Percentiles rank a stretch among this genome's conserved stretches.
Conservation (phyloP, 2,797 vertebrate genomes). For the Molossus molossus region DNA sequence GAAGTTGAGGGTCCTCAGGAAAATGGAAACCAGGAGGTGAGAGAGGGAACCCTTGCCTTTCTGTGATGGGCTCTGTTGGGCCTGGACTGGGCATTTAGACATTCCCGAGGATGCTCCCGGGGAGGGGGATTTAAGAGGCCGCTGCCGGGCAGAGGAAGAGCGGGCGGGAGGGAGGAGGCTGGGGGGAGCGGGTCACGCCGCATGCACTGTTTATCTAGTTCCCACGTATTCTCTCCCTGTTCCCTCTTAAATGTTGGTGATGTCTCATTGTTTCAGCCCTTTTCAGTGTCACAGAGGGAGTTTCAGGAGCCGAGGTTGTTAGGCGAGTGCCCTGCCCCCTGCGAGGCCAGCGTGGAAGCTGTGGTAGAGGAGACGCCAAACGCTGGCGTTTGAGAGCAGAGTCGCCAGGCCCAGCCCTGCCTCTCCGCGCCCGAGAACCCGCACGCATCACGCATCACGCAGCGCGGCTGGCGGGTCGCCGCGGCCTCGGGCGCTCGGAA, state of each 20-base stretch:
- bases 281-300: not conserved
- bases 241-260: not conserved
- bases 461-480: not conserved
- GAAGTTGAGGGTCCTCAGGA: not conserved
- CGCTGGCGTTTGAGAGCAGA: not conserved
- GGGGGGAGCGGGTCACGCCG: not conserved
- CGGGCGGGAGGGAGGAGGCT: not conserved
- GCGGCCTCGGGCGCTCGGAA: not conserved
- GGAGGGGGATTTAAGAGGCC: not conserved
- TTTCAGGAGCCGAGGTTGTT: not conserved
- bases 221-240: not conserved
- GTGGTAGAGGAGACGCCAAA: not conserved
- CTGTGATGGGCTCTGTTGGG: not conserved
- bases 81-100: not conserved
- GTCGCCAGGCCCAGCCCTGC: not conserved
- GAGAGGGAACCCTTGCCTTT: not conserved
- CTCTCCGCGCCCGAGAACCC: not conserved
- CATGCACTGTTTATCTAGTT: not conserved
- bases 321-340: not conserved
- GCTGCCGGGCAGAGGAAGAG: not conserved
- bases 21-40: not conserved
- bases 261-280: slow-evolving; percentile 5
- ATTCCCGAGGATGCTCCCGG: not conserved
- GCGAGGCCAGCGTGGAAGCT: not conserved
- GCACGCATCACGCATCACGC: no score